Conservation (phyloP, 2,113 vertebrate genomes). For the Leptobrachium ailaonicum region DNA sequence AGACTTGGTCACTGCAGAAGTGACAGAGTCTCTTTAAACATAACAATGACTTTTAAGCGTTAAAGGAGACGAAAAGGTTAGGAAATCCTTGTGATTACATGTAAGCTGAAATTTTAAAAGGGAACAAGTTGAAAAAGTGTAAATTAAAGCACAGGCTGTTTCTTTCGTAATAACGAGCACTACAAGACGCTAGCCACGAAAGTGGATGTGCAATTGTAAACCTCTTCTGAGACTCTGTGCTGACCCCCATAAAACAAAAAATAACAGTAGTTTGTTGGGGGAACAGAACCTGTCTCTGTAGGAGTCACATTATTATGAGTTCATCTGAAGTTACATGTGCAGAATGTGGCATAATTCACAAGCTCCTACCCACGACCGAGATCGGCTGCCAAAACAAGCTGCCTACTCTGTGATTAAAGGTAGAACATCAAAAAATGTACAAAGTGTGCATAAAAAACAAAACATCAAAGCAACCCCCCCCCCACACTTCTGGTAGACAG, state of each 20-base stretch:
- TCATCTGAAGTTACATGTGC: slow-evolving; percentile 47
- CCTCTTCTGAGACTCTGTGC: slow-evolving; percentile 39
- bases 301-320: slow-evolving; percentile 48
- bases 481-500: slow-evolving; percentile 23
- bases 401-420: slow-evolving; percentile 48
- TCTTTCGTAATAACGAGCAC: background rate
- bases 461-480: slow-evolving; percentile 24
- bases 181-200: slow-evolving; percentile 2
- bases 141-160: no score
- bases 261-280: slow-evolving; percentile 41
- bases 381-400: slow-evolving; percentile 47
- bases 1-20: no score
- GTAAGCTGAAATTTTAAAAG: no score
- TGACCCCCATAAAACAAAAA: slow-evolving; percentile 48
- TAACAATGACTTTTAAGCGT: no score
- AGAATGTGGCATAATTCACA: slow-evolving; percentile 48
- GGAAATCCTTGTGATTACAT: no score
- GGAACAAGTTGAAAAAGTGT: no score
- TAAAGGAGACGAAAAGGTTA: no score
- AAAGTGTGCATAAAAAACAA: slow-evolving; percentile 38
- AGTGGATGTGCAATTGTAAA: slow-evolving; percentile 45
- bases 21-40: no score
- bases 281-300: slow-evolving; percentile 42
- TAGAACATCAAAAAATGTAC: slow-evolving; percentile 46
- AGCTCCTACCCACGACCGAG: slow-evolving; percentile 37